A percentile compares a stretch with the other conserved stretches of the same genome.
Conservation (phyloP, 2,888 invertebrate genomes). For the Polydesmus complanatus region DNA sequence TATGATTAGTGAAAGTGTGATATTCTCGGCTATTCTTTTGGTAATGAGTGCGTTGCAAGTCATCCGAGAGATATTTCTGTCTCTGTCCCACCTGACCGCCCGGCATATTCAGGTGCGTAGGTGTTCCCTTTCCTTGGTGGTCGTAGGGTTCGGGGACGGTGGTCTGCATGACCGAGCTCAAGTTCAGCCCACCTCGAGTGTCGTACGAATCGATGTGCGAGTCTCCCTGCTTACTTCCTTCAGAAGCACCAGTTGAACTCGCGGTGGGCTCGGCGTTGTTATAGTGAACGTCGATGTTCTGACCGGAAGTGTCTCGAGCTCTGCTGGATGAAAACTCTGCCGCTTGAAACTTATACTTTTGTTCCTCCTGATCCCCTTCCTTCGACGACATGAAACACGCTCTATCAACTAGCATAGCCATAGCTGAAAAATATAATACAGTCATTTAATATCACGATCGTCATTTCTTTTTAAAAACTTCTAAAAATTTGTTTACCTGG, state of each 20-base stretch:
- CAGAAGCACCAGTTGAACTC: background rate
- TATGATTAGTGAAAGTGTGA: background rate
- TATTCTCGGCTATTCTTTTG: conserved; percentile 23
- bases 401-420: no score
- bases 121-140: conserved; percentile 32
- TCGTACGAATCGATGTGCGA: conserved; percentile 53
- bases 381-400: no score
- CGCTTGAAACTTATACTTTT: conserved; percentile 8
- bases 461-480: no score
- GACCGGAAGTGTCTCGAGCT: conserved; percentile 48
- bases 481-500: no score
- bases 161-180: conserved; percentile 57
- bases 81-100: conserved; percentile 56
- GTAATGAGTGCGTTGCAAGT: conserved; percentile 51
- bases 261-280: background rate
- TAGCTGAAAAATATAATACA: no score
- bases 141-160: conserved; percentile 52
- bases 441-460: no score
- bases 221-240: conserved; percentile 31
- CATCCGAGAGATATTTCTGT: conserved; percentile 52
- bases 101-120: conserved; percentile 56
- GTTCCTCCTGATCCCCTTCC: no score
- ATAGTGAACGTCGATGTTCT: conserved; percentile 38
- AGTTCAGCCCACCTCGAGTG: conserved; percentile 48
- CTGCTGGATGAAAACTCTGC: conserved; percentile 45